Evolutionary conservation across 2,888 invertebrate species (phyloP).

Genomic region (Lordiphosa andalusiaca): DNA sequence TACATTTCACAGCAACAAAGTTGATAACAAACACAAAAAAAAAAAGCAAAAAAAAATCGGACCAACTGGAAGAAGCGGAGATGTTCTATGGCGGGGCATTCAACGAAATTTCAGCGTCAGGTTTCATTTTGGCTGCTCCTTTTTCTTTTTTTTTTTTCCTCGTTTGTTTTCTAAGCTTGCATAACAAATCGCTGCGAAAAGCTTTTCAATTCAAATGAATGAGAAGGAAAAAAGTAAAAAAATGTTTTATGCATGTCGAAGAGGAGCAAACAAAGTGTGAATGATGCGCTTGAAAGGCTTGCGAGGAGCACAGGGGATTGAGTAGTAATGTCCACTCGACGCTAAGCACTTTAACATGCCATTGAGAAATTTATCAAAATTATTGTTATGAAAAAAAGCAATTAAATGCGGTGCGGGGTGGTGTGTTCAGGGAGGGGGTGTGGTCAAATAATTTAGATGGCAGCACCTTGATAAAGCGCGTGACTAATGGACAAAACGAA

Average conservation of each 20-base stretch:
- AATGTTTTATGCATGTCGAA: conserved; percentile 62
- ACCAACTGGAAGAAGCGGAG: conserved; percentile 7
- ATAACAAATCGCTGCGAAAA: conserved; percentile 63
- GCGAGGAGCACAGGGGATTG: conserved; percentile 9
- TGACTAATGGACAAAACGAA: conserved; percentile 57
- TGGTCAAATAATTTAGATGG: conserved; percentile 49
- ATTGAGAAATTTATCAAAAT: conserved; percentile 39
- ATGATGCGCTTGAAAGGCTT: conserved; percentile 50
- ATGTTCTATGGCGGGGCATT: conserved; percentile 38
- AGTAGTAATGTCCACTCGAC: conserved; percentile 21
- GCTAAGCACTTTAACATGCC: conserved; percentile 25
- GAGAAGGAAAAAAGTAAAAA: conserved; percentile 54
- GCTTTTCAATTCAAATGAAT: conserved; percentile 69
- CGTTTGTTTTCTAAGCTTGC: conserved; percentile 65
- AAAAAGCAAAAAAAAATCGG: too few relatives aligned
- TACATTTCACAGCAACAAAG: conserved; percentile 65
- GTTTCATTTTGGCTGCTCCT: conserved; percentile 46
- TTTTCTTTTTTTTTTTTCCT: conserved; percentile 9
- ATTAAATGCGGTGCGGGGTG: conserved; percentile 31
- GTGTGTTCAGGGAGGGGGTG: conserved; percentile 33
- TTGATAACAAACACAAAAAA: conserved; percentile 58
- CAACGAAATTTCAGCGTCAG: conserved; percentile 60
- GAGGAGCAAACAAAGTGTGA: conserved; percentile 55
- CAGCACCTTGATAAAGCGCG: conserved; percentile 65
- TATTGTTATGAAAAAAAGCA: conserved; percentile 48